phyloP scores from a whole-genome alignment of 2,113 vertebrate species.

The Lucifuga dentata region DNA sequence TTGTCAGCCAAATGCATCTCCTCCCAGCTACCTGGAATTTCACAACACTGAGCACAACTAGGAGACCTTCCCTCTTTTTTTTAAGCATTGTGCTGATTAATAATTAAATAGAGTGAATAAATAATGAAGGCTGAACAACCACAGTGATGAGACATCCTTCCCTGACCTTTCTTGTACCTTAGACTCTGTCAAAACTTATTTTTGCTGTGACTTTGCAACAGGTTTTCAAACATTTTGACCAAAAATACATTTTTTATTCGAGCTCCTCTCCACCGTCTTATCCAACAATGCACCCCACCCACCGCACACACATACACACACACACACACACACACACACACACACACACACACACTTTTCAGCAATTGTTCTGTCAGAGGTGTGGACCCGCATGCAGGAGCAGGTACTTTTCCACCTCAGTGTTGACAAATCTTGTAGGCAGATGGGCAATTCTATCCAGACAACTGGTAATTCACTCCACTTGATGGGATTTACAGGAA shows the following conservation, averaged over 20 bases:
- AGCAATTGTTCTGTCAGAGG: conserved; percentile 10
- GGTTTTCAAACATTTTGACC: conserved; percentile 42
- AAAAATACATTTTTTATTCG: not conserved
- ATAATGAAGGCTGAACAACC: conserved; percentile 77
- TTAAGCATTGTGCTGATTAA: conserved; percentile 68
- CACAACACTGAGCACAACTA: conserved; percentile 53
- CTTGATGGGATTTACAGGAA: conserved; percentile 65
- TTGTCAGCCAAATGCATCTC: conserved; percentile 72
- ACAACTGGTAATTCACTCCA: conserved; percentile 53
- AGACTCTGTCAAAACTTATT: not conserved
- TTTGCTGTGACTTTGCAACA: conserved; percentile 59
- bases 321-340: too few species aligned
- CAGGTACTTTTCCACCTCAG: conserved; percentile 35
- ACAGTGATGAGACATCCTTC: conserved; percentile 66
- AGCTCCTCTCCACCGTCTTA: not conserved
- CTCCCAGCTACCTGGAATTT: conserved; percentile 72
- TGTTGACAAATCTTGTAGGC: conserved; percentile 45
- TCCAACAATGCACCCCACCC: not conserved
- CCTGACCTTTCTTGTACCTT: conserved; percentile 57
- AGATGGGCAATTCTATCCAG: conserved; percentile 51
- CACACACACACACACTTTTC: too few species aligned
- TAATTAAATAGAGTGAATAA: conserved; percentile 73
- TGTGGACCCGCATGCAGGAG: conserved; percentile 17
- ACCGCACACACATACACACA: too few species aligned
- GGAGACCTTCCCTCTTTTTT: conserved; percentile 57